A percentile compares a stretch with the other conserved stretches of the same genome.
Evolutionary conservation across 2,113 vertebrate species (phyloP).

Genomic region (Limnothrissa miodon): DNA sequence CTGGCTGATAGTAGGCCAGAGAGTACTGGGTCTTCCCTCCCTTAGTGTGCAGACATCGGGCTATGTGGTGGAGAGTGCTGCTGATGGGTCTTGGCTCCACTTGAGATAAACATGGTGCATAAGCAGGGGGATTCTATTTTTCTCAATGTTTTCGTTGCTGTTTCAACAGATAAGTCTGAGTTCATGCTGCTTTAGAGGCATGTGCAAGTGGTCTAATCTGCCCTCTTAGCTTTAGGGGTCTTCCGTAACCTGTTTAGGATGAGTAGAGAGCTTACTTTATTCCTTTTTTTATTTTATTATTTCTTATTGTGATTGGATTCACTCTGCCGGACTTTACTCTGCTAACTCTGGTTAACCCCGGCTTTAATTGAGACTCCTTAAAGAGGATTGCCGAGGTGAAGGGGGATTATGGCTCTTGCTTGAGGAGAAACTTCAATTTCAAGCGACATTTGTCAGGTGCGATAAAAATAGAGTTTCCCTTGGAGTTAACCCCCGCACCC

Average conservation of each 20-base stretch:
- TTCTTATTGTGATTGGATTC: slow-evolving; percentile 36
- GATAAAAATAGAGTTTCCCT: neutral
- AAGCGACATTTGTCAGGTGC: neutral
- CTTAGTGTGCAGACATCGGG: slow-evolving; percentile 3
- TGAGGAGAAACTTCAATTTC: slow-evolving; percentile 55
- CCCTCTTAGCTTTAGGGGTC: slow-evolving; percentile 54
- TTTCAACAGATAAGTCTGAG: slow-evolving; percentile 44
- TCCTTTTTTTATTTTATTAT: slow-evolving; percentile 49
- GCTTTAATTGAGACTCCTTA: slow-evolving; percentile 60
- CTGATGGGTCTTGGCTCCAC: slow-evolving; percentile 42
- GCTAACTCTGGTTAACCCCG: slow-evolving; percentile 64
- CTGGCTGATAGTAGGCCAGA: slow-evolving; percentile 25
- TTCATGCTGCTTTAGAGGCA: slow-evolving; percentile 52
- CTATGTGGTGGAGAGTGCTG: slow-evolving; percentile 32
- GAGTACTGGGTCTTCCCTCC: slow-evolving; percentile 13
- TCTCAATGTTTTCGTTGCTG: slow-evolving; percentile 5
- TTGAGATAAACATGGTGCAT: slow-evolving; percentile 44
- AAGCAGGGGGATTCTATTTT: slow-evolving; percentile 32
- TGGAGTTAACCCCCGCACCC: neutral
- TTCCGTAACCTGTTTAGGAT: slow-evolving; percentile 46
- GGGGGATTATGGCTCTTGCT: slow-evolving; percentile 63
- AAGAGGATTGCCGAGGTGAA: slow-evolving; percentile 56
- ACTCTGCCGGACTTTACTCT: slow-evolving; percentile 56
- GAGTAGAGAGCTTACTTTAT: slow-evolving; percentile 23
- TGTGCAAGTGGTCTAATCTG: slow-evolving; percentile 62